Evolutionary conservation across 2,113 vertebrate species (phyloP).

Genomic region (Varanus komodoensis): DNA sequence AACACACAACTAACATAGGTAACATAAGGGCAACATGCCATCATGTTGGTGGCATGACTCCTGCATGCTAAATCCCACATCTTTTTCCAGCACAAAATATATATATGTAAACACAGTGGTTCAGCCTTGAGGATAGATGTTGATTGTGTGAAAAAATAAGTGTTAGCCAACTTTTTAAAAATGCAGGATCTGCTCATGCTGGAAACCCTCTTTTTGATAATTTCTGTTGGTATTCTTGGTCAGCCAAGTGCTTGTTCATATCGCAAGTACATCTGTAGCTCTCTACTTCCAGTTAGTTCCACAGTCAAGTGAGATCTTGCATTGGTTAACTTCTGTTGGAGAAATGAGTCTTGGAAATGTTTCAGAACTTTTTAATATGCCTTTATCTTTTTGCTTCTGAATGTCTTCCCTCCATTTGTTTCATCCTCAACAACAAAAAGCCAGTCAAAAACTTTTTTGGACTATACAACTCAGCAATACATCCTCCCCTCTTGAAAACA

Average conservation of each 20-base stretch:
- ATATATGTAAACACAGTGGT: not conserved
- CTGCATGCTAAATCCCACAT: no score
- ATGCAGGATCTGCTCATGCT: not conserved
- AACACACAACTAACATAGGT: no score
- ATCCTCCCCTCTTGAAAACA: slow-evolving; percentile 66
- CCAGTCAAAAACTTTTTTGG: slow-evolving; percentile 2
- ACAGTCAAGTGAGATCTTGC: not conserved
- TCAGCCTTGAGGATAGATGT: not conserved
- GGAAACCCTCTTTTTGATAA: slow-evolving; percentile 15
- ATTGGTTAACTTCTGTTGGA: not conserved
- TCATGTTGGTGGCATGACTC: not conserved
- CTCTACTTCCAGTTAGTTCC: not conserved
- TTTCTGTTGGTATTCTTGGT: slow-evolving; percentile 36
- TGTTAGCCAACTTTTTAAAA: not conserved
- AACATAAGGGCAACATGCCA: no score
- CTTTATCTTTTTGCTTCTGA: slow-evolving; percentile 38
- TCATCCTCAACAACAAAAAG: slow-evolving; percentile 44
- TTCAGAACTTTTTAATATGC: slow-evolving; percentile 41
- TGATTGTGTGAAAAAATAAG: not conserved
- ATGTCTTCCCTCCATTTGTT: slow-evolving; percentile 32
- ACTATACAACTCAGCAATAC: slow-evolving; percentile 73
- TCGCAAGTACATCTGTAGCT: not conserved
- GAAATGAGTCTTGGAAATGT: not conserved
- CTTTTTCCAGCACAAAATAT: not conserved
- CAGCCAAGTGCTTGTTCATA: slow-evolving; percentile 39